Conservation (phyloP, 2,888 invertebrate species). For the Linyphia triangularis region DNA sequence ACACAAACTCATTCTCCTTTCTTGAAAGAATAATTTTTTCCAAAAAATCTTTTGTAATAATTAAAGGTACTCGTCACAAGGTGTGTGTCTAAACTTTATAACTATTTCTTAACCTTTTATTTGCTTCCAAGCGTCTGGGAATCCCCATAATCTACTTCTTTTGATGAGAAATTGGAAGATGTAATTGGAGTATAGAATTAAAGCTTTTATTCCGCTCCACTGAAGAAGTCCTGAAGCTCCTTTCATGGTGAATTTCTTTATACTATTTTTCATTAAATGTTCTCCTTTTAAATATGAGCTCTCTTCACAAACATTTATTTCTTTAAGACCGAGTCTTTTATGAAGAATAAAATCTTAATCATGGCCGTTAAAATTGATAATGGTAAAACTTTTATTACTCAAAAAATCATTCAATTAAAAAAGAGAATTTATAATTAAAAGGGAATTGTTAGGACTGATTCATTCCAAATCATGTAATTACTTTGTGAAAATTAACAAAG, state of each 20-base stretch:
- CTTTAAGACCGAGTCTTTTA: neutral
- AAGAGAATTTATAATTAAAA: too few relatives aligned
- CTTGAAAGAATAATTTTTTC: too few relatives aligned
- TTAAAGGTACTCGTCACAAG: neutral
- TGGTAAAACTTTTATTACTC: constrained; percentile 16
- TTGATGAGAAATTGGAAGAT: constrained; percentile 6
- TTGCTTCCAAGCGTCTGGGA: neutral
- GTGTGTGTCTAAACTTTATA: neutral
- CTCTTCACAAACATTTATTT: constrained; percentile 6
- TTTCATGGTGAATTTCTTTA: constrained; percentile 32
- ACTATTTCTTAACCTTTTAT: constrained; percentile 19
- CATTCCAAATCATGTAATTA: too few relatives aligned
- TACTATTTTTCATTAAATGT: constrained; percentile 39
- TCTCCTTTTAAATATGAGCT: neutral
- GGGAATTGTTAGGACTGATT: too few relatives aligned
- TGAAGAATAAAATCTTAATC: constrained; percentile 23
- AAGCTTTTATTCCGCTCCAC: constrained; percentile 38
- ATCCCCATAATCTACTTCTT: neutral
- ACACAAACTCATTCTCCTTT: too few relatives aligned
- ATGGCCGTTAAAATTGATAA: constrained; percentile 34
- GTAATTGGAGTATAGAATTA: constrained; percentile 36
- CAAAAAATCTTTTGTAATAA: too few relatives aligned
- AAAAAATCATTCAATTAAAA: too few relatives aligned
- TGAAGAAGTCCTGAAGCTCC: constrained; percentile 1
- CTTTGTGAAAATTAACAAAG: too few relatives aligned